A percentile compares a stretch with the other conserved stretches of the same genome.
Evolutionary conservation across 1,140 invertebrate genomes (phyloP).

Genomic region (Drosophila mauritiana): DNA sequence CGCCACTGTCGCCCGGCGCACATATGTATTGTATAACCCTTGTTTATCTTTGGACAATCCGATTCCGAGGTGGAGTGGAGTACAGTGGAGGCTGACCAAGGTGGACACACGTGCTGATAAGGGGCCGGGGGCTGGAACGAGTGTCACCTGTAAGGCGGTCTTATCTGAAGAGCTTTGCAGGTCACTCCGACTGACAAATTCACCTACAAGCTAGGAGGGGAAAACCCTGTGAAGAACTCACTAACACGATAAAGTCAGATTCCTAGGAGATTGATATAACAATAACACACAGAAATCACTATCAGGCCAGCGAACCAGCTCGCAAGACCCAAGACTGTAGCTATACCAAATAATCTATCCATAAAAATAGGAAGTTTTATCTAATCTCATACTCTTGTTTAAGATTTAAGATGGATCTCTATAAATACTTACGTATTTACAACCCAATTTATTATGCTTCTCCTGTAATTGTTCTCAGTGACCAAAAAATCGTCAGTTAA

Average conservation of each 20-base stretch:
- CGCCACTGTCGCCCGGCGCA: constrained; percentile 5
- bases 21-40: constrained; percentile 65
- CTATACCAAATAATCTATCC: too few relatives aligned
- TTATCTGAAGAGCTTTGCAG: constrained; percentile 10
- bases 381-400: too few relatives aligned
- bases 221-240: constrained; percentile 1
- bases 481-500: too few relatives aligned
- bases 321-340: too few relatives aligned
- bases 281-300: not conserved
- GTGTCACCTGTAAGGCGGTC: not conserved
- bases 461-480: too few relatives aligned
- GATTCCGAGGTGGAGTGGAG: constrained; percentile 34
- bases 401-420: too few relatives aligned
- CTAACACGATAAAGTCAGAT: not conserved
- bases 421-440: too few relatives aligned
- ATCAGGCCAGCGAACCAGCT: too few relatives aligned
- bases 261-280: not conserved
- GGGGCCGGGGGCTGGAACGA: not conserved
- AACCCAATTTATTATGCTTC: too few relatives aligned
- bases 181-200: not conserved
- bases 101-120: not conserved
- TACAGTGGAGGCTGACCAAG: constrained; percentile 40
- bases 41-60: constrained; percentile 76
- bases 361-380: too few relatives aligned
- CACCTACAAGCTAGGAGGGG: not conserved